Conservation (phyloP, 2,113 vertebrate species). For the Chelonoidis abingdonii region DNA sequence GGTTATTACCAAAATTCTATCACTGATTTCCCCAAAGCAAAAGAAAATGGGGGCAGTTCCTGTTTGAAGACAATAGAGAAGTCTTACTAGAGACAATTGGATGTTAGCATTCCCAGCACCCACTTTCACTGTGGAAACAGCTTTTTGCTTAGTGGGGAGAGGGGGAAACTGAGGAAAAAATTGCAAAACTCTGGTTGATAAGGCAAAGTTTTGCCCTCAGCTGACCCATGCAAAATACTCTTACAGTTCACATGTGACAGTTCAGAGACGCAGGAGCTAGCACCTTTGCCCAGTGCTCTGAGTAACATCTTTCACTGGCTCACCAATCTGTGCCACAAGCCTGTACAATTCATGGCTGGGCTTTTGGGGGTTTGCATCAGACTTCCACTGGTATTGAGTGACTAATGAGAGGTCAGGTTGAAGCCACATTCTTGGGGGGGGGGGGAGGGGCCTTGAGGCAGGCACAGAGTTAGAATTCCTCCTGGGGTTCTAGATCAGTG, state of each 20-base stretch:
- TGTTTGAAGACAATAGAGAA: slow-evolving; percentile 56
- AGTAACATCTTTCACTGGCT: too few relatives aligned
- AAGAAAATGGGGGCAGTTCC: slow-evolving; percentile 17
- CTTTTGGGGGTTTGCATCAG: neutral
- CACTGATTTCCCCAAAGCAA: neutral
- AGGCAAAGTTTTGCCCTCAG: neutral
- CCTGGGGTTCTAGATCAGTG: neutral
- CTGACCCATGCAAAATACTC: neutral
- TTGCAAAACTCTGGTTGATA: neutral
- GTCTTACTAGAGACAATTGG: slow-evolving; percentile 42
- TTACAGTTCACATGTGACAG: neutral
- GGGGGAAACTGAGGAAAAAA: neutral
- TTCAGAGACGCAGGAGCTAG: neutral
- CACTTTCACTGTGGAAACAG: slow-evolving; percentile 1
- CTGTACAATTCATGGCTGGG: neutral
- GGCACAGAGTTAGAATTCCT: neutral
- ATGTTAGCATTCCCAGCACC: neutral
- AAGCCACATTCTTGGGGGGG: neutral
- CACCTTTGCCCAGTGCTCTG: neutral
- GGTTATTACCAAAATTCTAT: neutral
- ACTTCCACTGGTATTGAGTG: neutral
- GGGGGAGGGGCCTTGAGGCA: neutral
- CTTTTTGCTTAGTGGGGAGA: neutral
- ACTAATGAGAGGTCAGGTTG: neutral
- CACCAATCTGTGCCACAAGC: too few relatives aligned